Conservation (phyloP, 2,113 vertebrate genomes). For the Corydoras sp. region DNA sequence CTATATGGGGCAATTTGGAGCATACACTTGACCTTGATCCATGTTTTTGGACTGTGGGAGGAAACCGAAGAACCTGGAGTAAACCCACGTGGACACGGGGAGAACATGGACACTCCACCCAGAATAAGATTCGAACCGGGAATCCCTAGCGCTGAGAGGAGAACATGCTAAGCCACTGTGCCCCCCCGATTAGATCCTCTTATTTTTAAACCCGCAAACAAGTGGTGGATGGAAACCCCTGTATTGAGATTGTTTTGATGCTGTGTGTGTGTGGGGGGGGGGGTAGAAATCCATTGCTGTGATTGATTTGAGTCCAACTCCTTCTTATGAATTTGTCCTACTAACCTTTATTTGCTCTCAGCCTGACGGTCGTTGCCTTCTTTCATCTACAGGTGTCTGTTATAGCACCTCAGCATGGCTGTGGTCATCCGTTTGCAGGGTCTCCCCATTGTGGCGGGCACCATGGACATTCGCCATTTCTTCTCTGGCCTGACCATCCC, state of each 20-base stretch:
- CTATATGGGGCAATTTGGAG: too few species aligned
- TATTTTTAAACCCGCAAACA: too few species aligned
- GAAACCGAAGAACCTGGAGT: too few species aligned
- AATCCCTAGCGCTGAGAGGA: too few species aligned
- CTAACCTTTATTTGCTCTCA: constrained; percentile 50
- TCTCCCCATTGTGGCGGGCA: constrained; percentile 99
- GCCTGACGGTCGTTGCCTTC: constrained; percentile 95
- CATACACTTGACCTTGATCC: too few species aligned
- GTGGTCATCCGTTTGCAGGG: constrained; percentile 99
- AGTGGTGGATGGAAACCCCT: too few species aligned
- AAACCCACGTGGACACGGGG: too few species aligned
- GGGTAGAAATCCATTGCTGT: constrained; percentile 1
- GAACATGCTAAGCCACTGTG: too few species aligned
- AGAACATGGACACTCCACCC: too few species aligned
- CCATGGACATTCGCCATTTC: constrained; percentile 99
- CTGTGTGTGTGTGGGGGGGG: constrained; percentile 13
- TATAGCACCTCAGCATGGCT: constrained; percentile 98
- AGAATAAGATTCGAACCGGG: too few species aligned
- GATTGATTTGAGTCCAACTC: constrained; percentile 27
- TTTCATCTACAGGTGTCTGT: constrained; percentile 98
- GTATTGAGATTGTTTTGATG: constrained; percentile 10
- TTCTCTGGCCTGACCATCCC: constrained; percentile 99
- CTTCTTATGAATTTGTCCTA: constrained; percentile 27
- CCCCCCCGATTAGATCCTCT: too few species aligned
- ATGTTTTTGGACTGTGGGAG: too few species aligned